Percentiles rank a stretch among this genome's conserved stretches.
Conservation (phyloP, 2,113 vertebrate species). For the Bostrychus sinensis region DNA sequence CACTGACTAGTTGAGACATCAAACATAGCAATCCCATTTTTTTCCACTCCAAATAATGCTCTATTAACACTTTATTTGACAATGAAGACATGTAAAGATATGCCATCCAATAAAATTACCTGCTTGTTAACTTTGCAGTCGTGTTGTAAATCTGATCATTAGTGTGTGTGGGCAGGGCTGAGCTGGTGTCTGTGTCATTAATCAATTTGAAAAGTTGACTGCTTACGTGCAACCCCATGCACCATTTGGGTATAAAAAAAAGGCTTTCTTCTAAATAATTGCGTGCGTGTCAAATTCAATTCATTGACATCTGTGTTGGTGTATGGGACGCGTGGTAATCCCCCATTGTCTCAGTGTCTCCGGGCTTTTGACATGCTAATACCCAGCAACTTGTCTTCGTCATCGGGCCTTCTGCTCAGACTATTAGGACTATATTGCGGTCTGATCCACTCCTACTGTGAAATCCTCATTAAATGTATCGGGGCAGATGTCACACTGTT, state of each 20-base stretch:
- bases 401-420: constrained; percentile 51
- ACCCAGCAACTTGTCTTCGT: constrained; percentile 65
- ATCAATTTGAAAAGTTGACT: constrained; percentile 17
- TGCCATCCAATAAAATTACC: neutral
- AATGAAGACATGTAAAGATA: neutral
- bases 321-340: constrained; percentile 41
- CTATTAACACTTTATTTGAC: neutral
- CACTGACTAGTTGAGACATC: neutral
- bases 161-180: neutral
- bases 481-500: constrained; percentile 47
- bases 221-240: neutral
- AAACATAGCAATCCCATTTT: neutral
- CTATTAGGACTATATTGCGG: constrained; percentile 12
- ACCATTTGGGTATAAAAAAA: constrained; percentile 1
- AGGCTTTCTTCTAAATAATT: constrained; percentile 29
- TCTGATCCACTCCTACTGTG: constrained; percentile 44
- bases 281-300: constrained; percentile 37
- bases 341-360: constrained; percentile 59
- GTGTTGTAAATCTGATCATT: neutral
- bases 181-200: constrained; percentile 1
- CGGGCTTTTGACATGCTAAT: constrained; percentile 77
- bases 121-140: neutral
- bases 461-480: constrained; percentile 62
- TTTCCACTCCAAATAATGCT: neutral
- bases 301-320: constrained; percentile 68